Evolutionary conservation across 2,797 vertebrate species (phyloP), one percentile per base, ranked within the genome.

Genomic region (Phataginus tricuspis): DNA sequence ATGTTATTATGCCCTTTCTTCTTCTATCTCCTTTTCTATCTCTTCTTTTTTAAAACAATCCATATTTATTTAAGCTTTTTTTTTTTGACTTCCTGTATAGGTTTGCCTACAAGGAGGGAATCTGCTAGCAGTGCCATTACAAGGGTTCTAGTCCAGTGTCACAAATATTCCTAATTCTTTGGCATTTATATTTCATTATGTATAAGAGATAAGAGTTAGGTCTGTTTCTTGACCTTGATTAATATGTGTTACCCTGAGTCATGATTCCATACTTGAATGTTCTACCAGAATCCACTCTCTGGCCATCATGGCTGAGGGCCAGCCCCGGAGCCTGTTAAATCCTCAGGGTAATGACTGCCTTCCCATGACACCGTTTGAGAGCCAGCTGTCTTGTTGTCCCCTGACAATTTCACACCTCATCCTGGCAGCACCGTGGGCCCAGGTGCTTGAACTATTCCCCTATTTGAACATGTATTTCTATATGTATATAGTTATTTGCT

Each of bases 201-300:
- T 82, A 45, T 49, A 11, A n/a, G 29, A 80, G 21, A 34, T 5
- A 45, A 45, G 37, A 61, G 68, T 57, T n/a, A 74, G 27, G 31
- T 34, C 53, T 61, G 29, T 49, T 61, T 63, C 55, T 61, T 27
- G 31, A 63, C 55, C 29, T 45, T 87, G 39, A 75, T 87, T 61
- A 49, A 55, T 53, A 18, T 59, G 27, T 72, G 27, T 74, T 68
- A 68, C 13, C 27, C 11, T 4, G 18, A 86, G 59, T 69, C 61
- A 37, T 79, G 27, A 86, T 51, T 86, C 53, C 18, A 29, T 93
- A 69, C 53, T 79, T 61, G 39, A 61, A 61, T 69, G 11, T 80
- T 37, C 19, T 95, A 2, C 74, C 37, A 57, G 53, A 94, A 69
- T 68, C 53, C 7, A 89, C 18, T 95, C 86, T 95, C 57, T 89